Conservation (phyloP, 2,113 vertebrate genomes). For the Lepidothrix coronata region DNA sequence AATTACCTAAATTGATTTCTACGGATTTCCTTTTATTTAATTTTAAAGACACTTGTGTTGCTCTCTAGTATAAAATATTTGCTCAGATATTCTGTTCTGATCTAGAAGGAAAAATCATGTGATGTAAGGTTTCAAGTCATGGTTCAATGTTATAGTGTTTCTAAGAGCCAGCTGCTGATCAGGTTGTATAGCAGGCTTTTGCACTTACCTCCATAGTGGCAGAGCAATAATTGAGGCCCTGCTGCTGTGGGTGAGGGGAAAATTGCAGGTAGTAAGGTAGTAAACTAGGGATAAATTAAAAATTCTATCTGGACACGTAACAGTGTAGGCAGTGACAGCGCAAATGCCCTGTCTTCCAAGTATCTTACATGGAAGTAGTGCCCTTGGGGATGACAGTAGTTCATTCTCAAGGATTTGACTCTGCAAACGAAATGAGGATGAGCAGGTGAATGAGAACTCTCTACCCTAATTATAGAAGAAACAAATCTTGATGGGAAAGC, state of each 20-base stretch:
- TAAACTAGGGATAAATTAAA: background rate
- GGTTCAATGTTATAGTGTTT: background rate
- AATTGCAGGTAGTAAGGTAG: background rate
- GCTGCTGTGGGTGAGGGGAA: background rate
- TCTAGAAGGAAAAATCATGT: background rate
- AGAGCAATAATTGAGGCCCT: background rate
- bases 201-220: background rate
- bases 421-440: accelerated
- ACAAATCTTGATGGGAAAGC: background rate
- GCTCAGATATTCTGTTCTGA: background rate
- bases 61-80: background rate
- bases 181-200: background rate
- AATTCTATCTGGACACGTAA: background rate
- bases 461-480: background rate
- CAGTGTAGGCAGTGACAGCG: background rate
- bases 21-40: conserved; percentile 29
- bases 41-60: conserved; percentile 48
- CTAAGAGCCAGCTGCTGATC: background rate
- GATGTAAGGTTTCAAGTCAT: background rate
- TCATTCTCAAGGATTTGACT: background rate
- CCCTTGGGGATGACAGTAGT: background rate
- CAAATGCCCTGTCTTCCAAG: background rate
- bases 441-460: background rate
- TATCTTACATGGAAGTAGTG: background rate
- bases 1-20: background rate